Conservation (phyloP, 1,140 invertebrate species). For the Thereuonema tuberculata region DNA sequence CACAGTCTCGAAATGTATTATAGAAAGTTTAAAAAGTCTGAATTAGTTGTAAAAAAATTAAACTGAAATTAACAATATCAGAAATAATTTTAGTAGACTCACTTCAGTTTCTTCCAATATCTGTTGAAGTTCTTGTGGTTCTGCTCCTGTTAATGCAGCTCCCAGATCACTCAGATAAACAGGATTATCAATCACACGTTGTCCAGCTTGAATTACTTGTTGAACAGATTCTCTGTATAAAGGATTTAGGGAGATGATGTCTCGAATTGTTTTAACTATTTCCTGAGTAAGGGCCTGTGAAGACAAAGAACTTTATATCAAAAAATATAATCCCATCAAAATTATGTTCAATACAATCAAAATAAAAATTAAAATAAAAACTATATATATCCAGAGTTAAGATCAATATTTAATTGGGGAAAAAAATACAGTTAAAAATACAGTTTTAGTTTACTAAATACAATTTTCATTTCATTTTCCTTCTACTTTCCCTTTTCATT, state of each 20-base stretch:
- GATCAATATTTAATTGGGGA: too few relatives aligned
- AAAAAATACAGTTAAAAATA: too few relatives aligned
- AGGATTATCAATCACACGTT: conserved; percentile 95
- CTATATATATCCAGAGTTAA: too few relatives aligned
- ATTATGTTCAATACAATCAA: too few relatives aligned
- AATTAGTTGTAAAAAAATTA: neutral
- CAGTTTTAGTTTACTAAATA: too few relatives aligned
- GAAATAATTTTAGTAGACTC: conserved; percentile 26
- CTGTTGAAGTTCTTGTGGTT: conserved; percentile 79
- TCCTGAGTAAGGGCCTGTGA: conserved; percentile 80
- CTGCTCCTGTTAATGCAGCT: conserved; percentile 84
- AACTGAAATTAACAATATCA: neutral
- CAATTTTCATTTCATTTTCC: too few relatives aligned
- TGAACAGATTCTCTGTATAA: conserved; percentile 74
- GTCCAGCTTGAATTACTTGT: conserved; percentile 89
- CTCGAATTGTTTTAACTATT: conserved; percentile 92
- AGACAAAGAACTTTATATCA: neutral
- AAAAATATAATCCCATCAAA: neutral
- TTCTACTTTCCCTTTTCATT: too few relatives aligned
- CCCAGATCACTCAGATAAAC: conserved; percentile 94
- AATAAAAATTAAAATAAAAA: too few relatives aligned
- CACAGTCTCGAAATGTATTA: too few relatives aligned
- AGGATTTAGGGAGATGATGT: conserved; percentile 92
- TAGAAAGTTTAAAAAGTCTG: neutral
- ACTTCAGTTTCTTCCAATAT: conserved; percentile 93